Conservation (phyloP, 2,888 invertebrate genomes). For the Malthinus flaveolus region DNA sequence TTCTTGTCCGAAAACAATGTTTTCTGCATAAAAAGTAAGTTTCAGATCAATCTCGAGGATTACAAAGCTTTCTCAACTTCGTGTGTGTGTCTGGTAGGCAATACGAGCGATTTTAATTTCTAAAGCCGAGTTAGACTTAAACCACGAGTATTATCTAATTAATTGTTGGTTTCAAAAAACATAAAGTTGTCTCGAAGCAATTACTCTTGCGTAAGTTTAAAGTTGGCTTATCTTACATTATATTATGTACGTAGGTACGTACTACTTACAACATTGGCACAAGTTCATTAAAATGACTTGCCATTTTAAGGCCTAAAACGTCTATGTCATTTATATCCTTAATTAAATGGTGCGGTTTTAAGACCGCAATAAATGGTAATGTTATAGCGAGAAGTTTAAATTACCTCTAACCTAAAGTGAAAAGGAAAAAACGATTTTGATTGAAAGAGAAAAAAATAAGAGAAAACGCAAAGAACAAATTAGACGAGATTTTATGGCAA, state of each 20-base stretch:
- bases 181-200: neutral
- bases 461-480: too few species aligned
- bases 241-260: neutral
- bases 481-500: too few species aligned
- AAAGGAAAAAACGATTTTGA: neutral
- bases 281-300: slow-evolving; percentile 15
- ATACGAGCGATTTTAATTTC: too few species aligned
- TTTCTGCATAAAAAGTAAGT: too few species aligned
- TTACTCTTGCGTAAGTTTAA: neutral
- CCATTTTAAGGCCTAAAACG: neutral
- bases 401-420: neutral
- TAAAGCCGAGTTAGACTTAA: too few species aligned
- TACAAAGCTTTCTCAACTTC: too few species aligned
- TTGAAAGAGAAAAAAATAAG: neutral
- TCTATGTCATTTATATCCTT: slow-evolving; percentile 12
- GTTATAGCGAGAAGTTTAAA: slow-evolving; percentile 7
- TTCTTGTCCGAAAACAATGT: too few species aligned
- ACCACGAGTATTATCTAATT: too few species aligned
- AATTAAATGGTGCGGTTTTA: slow-evolving; percentile 14
- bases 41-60: too few species aligned
- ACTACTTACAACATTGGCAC: neutral
- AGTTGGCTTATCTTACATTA: slow-evolving; percentile 1
- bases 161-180: neutral
- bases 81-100: too few species aligned
- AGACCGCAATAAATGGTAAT: slow-evolving; percentile 5